Evolutionary conservation across 2,797 vertebrate species (phyloP).

Genomic region (Phyllotis vaccarum): DNA sequence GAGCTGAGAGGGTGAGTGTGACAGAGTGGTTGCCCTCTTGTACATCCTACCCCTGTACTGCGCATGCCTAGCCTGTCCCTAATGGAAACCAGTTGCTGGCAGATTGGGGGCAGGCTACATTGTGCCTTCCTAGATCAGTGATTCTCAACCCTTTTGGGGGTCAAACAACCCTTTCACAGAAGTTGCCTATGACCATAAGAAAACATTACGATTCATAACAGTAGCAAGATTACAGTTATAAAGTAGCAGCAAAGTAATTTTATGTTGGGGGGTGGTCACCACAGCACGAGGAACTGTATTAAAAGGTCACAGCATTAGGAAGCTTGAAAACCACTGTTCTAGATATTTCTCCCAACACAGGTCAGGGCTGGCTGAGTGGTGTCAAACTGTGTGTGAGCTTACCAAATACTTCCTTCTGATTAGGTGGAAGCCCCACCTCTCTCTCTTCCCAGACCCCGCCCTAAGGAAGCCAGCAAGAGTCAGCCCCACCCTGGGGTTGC

Average conservation of each 20-base stretch:
- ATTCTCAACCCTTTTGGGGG: neutral
- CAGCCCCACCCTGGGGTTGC: no score
- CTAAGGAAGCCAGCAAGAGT: no score
- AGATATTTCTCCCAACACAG: conserved; percentile 77
- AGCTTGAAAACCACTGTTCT: neutral
- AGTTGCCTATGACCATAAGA: neutral
- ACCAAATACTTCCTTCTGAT: conserved; percentile 78
- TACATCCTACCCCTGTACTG: neutral
- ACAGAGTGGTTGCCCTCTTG: neutral
- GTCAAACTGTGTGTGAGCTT: conserved; percentile 80
- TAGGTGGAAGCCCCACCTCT: no score
- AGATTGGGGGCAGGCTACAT: conserved; percentile 65
- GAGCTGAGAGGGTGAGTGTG: neutral
- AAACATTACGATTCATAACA: neutral
- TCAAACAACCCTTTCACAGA: neutral
- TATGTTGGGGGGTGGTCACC: neutral
- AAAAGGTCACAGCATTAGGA: neutral
- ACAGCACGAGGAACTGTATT: neutral
- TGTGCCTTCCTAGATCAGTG: conserved; percentile 55
- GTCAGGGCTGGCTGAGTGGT: conserved; percentile 73
- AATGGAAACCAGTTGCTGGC: conserved; percentile 26
- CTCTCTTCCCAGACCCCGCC: no score
- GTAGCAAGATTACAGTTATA: neutral
- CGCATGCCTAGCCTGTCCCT: neutral
- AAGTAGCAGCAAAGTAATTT: neutral